Conservation (phyloP, 2,888 invertebrate species). For the Vanessa cardui region DNA sequence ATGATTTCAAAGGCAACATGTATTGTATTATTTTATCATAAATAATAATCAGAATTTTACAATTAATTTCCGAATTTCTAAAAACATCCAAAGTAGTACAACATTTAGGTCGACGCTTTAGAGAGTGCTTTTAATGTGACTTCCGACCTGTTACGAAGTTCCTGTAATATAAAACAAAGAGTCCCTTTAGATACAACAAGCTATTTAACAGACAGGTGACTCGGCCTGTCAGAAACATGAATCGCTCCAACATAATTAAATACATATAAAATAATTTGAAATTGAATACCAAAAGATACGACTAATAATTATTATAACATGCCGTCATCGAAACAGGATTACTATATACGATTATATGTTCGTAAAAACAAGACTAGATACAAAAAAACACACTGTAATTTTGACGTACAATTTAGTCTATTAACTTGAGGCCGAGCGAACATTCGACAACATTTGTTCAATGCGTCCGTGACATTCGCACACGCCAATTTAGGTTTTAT, state of each 20-base stretch:
- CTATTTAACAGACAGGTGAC: slow-evolving; percentile 20
- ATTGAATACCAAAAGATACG: slow-evolving; percentile 24
- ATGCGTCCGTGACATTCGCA: slow-evolving; percentile 22
- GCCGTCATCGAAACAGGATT: slow-evolving; percentile 43
- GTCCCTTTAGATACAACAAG: slow-evolving; percentile 18
- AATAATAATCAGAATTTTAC: too few species aligned
- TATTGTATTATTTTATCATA: background rate
- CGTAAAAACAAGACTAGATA: slow-evolving; percentile 41
- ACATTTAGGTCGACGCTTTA: background rate
- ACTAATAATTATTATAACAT: slow-evolving; percentile 35
- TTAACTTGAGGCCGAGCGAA: slow-evolving; percentile 24
- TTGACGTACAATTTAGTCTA: slow-evolving; percentile 26
- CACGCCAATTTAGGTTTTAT: slow-evolving; percentile 35
- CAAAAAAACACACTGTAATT: slow-evolving; percentile 27
- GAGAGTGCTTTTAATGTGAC: slow-evolving; percentile 6
- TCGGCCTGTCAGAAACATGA: slow-evolving; percentile 22
- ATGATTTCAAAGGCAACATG: background rate
- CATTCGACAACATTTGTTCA: slow-evolving; percentile 19
- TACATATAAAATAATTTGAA: slow-evolving; percentile 24
- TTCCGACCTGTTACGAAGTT: slow-evolving; percentile 12
- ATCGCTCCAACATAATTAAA: slow-evolving; percentile 17
- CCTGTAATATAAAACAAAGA: slow-evolving; percentile 24
- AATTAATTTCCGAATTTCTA: too few species aligned
- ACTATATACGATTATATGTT: slow-evolving; percentile 47
- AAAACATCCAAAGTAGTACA: background rate